A percentile compares a stretch with the other conserved stretches of the same genome.
Conservation (phyloP, 2,113 vertebrate species). For the Xiphophorus couchianus region DNA sequence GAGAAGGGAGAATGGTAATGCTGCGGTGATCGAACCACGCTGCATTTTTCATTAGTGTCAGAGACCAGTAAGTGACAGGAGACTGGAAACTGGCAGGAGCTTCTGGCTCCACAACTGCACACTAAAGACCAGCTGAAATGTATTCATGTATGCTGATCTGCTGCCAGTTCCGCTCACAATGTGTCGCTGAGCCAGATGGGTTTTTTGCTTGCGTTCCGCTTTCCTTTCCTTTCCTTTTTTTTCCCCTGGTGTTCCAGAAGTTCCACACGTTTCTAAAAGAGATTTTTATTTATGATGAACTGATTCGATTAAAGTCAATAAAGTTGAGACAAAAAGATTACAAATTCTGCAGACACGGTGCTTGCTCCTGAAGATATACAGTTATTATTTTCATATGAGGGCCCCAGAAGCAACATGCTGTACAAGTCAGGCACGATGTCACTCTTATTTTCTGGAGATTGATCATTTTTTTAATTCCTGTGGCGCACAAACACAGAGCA, state of each 20-base stretch:
- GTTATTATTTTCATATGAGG: slow-evolving; percentile 33
- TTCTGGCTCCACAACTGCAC: slow-evolving; percentile 48
- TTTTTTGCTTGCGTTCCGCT: slow-evolving; percentile 26
- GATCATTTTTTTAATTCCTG: slow-evolving; percentile 56
- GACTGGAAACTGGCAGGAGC: slow-evolving; percentile 66
- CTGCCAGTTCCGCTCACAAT: slow-evolving; percentile 51
- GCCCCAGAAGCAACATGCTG: background rate
- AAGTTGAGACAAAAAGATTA: slow-evolving; percentile 23
- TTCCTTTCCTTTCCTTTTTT: background rate
- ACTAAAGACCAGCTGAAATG: slow-evolving; percentile 61
- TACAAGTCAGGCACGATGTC: slow-evolving; percentile 24
- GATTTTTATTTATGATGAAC: background rate
- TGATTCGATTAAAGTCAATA: slow-evolving; percentile 12
- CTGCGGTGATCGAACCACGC: slow-evolving; percentile 54
- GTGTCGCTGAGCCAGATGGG: slow-evolving; percentile 51
- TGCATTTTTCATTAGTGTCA: slow-evolving; percentile 69
- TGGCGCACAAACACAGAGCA: slow-evolving; percentile 53
- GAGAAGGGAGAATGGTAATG: slow-evolving; percentile 65
- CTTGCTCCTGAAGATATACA: slow-evolving; percentile 19
- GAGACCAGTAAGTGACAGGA: slow-evolving; percentile 65
- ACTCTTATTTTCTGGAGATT: slow-evolving; percentile 40
- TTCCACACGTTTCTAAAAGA: background rate
- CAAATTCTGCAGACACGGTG: slow-evolving; percentile 7
- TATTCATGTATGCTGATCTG: slow-evolving; percentile 62
- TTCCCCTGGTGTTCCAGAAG: slow-evolving; percentile 3